Evolutionary conservation across 2,888 invertebrate genomes (phyloP).

Genomic region (Dorcus parallelipipedus): DNA sequence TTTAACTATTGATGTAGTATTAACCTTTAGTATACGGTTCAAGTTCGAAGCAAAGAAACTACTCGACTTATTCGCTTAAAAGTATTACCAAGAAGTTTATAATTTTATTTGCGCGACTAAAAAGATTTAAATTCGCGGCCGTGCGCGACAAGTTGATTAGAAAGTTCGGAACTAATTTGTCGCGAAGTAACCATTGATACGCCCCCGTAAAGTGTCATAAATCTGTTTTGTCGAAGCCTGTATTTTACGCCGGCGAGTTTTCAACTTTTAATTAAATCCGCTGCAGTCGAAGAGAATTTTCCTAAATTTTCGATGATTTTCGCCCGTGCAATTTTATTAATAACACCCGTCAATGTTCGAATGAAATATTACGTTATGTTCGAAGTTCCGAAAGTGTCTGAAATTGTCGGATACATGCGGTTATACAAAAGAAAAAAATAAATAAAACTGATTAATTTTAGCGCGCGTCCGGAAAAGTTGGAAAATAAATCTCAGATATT

Average conservation of each 20-base stretch:
- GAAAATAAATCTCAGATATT: too few species aligned
- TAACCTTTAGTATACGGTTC: too few species aligned
- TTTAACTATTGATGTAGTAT: too few species aligned
- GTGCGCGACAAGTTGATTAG: conserved; percentile 45
- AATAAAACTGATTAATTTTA: too few species aligned
- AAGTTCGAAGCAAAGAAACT: neutral
- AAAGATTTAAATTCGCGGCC: conserved; percentile 30
- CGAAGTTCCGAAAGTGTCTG: too few species aligned
- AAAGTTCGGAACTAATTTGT: conserved; percentile 47
- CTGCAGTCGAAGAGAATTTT: neutral
- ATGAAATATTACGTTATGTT: too few species aligned
- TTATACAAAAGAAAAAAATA: too few species aligned
- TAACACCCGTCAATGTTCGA: too few species aligned
- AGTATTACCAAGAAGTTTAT: conserved; percentile 20
- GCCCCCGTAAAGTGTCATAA: conserved; percentile 44
- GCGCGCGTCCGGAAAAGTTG: too few species aligned
- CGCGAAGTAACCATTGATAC: conserved; percentile 43
- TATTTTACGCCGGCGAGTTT: conserved; percentile 35
- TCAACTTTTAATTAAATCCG: conserved; percentile 41
- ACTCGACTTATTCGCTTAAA: conserved; percentile 19
- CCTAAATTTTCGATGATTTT: too few species aligned
- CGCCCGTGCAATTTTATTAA: too few species aligned
- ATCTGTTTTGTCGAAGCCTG: conserved; percentile 39
- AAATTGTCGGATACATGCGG: too few species aligned
- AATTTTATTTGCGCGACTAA: conserved; percentile 25